A percentile compares a stretch with the other conserved stretches of the same genome.
Evolutionary conservation across 1,140 invertebrate genomes (phyloP).

Genomic region (Rhynchophorus ferrugineus): DNA sequence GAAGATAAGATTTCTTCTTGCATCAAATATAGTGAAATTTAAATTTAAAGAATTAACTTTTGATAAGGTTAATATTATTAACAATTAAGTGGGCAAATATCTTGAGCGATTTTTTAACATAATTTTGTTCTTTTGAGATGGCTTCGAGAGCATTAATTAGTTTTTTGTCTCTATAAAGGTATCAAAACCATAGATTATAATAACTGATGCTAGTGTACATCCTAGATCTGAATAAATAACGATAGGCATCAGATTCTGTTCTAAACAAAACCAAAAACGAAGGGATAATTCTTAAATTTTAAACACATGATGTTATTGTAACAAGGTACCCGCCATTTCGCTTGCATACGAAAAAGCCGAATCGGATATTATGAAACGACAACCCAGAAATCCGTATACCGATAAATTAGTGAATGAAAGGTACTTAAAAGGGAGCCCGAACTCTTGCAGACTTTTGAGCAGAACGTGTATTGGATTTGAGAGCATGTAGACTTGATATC

Average conservation of each 20-base stretch:
- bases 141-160: too few species aligned
- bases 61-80: too few species aligned
- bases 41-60: too few species aligned
- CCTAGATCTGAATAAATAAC: too few species aligned
- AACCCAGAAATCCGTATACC: conserved; percentile 85
- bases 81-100: too few species aligned
- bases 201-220: too few species aligned
- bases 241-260: conserved; percentile 17
- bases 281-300: conserved; percentile 1
- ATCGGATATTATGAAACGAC: conserved; percentile 98
- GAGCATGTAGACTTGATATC: conserved; percentile 11
- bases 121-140: too few species aligned
- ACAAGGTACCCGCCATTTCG: conserved; percentile 92
- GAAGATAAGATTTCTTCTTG: too few species aligned
- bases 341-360: conserved; percentile 97
- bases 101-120: too few species aligned
- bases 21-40: too few species aligned
- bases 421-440: conserved; percentile 41
- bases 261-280: conserved; percentile 3
- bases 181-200: too few species aligned
- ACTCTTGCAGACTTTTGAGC: background rate
- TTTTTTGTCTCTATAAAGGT: too few species aligned
- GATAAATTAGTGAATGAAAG: conserved; percentile 98
- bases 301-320: conserved; percentile 10
- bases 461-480: conserved; percentile 26